Evolutionary conservation across 2,113 vertebrate species (phyloP), one percentile per base, ranked within the genome.

Genomic region (Potamarius usumacintae): DNA sequence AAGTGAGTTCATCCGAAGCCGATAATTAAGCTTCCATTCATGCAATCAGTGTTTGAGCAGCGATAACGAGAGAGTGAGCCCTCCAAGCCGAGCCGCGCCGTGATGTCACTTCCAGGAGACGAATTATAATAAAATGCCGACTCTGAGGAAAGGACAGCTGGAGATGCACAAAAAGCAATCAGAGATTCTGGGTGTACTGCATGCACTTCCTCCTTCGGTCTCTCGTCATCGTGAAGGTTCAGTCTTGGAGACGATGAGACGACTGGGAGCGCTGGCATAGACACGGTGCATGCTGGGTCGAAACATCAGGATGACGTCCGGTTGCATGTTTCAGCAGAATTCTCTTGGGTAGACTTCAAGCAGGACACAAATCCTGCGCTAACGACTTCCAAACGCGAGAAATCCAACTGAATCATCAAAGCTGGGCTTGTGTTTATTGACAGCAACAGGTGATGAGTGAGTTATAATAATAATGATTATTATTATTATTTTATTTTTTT

Each of bases 61-160:
- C 22, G 22, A 58, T 87, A 81, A 86, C 48, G 65, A 30, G 10
- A 84, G 50, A 27, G 79, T 3, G 57, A 85, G 82, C 52, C 34
- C 63, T 86, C 58, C 57, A 17, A 67, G 55, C 69, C 20, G 71
- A 22, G 71, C 30, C 50, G 57, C 2, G 15, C 30, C 30, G 55
- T 76, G 74, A 84, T 30, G 74, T 90, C 74, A 88, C 81, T 84
- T 88, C 87, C 87, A 71, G 71, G 86, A 78, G 53, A 83, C n/a
- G 53, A 71, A 79, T 84, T 88, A 86, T 86, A 62, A 60, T 8
- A 7, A 22, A 74, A 81, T 50, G 84, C 15, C 34, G 71, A 42
- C 27, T 79, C 48, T 1, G 22, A 52, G 65, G 30, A 50, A 72
- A 87, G 34, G 53, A 72, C 86, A 72, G 57, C 42, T 63, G 80